Evolutionary conservation across 1,140 invertebrate genomes (phyloP).

Genomic region (Drosophila nasuta): DNA sequence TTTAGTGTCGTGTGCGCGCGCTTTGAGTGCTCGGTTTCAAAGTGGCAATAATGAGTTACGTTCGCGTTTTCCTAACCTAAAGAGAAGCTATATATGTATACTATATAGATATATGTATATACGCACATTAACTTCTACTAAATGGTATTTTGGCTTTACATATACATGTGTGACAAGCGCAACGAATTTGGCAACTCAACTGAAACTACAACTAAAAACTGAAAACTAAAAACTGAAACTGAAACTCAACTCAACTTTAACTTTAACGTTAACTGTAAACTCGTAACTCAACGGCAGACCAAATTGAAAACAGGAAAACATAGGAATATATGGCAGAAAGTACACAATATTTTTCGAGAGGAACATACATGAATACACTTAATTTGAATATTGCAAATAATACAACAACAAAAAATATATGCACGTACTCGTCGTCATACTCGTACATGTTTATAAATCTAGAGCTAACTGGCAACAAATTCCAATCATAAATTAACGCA

Average conservation of each 20-base stretch:
- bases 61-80: conserved; percentile 21
- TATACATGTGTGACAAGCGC: conserved; percentile 6
- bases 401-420: conserved; percentile 2
- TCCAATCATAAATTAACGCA: conserved; percentile 76
- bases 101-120: background rate
- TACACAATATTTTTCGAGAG: conserved; percentile 41
- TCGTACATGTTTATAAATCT: conserved; percentile 42
- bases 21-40: conserved; percentile 60
- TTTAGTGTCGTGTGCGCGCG: conserved; percentile 40
- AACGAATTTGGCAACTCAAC: conserved; percentile 33
- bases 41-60: conserved; percentile 41
- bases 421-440: conserved; percentile 26
- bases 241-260: conserved; percentile 29
- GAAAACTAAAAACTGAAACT: conserved; percentile 21
- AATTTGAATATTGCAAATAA: background rate
- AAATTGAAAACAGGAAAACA: conserved; percentile 40
- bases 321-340: background rate
- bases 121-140: conserved; percentile 5
- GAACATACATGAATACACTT: conserved; percentile 6
- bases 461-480: conserved; percentile 71
- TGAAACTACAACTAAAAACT: conserved; percentile 9
- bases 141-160: conserved; percentile 2
- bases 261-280: conserved; percentile 13
- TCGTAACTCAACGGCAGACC: conserved; percentile 40
- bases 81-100: background rate